These are phyloP conservation scores for Falco cherrug DNA, from an alignment of 2,797 vertebrate species.

Conservation along the genomic window DNA sequence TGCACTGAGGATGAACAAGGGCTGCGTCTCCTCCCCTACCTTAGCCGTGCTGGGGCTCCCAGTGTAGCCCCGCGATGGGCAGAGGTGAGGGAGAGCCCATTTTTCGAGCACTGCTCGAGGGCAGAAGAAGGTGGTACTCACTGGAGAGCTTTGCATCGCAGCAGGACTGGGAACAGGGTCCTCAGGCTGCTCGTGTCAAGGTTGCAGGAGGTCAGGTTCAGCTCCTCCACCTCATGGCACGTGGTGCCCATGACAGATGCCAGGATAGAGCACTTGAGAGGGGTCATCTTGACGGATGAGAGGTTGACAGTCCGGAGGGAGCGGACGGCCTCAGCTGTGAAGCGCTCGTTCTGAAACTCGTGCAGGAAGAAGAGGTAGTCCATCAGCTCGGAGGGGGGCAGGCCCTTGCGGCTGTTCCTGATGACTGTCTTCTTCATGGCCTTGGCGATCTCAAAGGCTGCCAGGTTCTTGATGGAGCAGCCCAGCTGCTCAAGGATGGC, in stretches of 20 bases:
- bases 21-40: too few relatives aligned
- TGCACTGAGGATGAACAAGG: neutral
- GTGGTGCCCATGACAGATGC: conserved; percentile 85
- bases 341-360: conserved; percentile 94
- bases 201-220: conserved; percentile 91
- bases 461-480: conserved; percentile 90
- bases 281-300: conserved; percentile 87
- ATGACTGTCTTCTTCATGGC: conserved; percentile 88
- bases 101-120: neutral
- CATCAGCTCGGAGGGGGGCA: conserved; percentile 91
- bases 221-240: conserved; percentile 82
- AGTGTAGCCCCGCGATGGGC: neutral
- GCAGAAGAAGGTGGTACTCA: conserved; percentile 72
- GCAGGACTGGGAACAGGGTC: conserved; percentile 85
- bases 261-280: conserved; percentile 91
- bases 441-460: conserved; percentile 88
- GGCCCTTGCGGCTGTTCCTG: conserved; percentile 79
- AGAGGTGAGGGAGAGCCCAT: neutral
- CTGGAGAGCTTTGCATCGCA: conserved; percentile 87
- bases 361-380: conserved; percentile 94
- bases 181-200: conserved; percentile 81
- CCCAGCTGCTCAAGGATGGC: conserved; percentile 89
- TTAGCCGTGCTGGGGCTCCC: neutral
- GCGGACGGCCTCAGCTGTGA: conserved; percentile 87
- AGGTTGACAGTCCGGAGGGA: conserved; percentile 86